Conservation (phyloP, 1,140 invertebrate species). For the Aradophagus sp. region DNA sequence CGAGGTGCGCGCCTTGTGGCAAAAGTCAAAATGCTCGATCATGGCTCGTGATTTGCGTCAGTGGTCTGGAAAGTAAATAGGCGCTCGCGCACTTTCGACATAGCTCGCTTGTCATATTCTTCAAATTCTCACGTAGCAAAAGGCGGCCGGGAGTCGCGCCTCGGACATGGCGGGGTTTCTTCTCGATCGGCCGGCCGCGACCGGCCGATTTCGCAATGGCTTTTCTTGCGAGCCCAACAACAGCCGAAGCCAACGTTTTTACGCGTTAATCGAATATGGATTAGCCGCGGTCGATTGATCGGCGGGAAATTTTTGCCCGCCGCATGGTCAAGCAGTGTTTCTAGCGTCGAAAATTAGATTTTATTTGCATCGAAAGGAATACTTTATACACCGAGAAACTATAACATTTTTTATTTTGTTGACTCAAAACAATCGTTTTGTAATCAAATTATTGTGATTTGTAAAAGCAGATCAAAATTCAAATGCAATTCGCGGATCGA, state of each 20-base stretch:
- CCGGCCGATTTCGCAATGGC: slow-evolving; percentile 17
- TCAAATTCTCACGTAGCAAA: slow-evolving; percentile 49
- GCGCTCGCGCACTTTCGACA: slow-evolving; percentile 49
- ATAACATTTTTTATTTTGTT: too few species aligned
- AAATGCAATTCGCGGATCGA: too few species aligned
- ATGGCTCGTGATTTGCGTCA: slow-evolving; percentile 49
- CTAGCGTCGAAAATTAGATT: too few species aligned
- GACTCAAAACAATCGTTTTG: too few species aligned
- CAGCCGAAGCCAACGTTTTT: slow-evolving; percentile 8
- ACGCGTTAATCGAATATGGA: slow-evolving; percentile 15
- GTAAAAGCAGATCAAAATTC: too few species aligned
- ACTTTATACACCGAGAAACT: too few species aligned
- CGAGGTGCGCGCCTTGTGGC: too few species aligned
- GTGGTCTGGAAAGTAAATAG: slow-evolving; percentile 55
- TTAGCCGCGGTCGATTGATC: slow-evolving; percentile 11
- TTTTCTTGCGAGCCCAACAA: slow-evolving; percentile 17
- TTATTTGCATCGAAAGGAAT: too few species aligned
- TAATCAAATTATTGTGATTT: too few species aligned
- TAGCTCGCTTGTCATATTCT: slow-evolving; percentile 53
- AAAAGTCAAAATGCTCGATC: slow-evolving; percentile 51
- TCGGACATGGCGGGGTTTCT: slow-evolving; percentile 14
- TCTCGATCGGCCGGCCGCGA: slow-evolving; percentile 5
- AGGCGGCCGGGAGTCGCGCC: slow-evolving; percentile 4
- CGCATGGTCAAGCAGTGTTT: too few species aligned
- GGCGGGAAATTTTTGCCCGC: too few species aligned